Conservation (phyloP, 2,113 vertebrate genomes). For the Ceyx cyanopectus region DNA sequence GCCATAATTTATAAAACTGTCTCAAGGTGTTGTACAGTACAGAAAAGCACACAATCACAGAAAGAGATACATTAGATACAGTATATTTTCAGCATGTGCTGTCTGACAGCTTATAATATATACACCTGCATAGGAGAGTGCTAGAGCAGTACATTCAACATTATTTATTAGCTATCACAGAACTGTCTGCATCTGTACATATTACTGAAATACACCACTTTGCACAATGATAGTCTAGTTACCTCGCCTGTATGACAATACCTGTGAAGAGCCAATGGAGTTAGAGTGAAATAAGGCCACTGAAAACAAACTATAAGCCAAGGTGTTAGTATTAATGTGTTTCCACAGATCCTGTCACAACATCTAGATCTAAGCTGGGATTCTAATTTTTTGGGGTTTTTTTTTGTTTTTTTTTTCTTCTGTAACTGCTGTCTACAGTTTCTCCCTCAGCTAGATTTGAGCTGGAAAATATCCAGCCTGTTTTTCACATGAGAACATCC, state of each 20-base stretch:
- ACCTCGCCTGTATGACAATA: neutral
- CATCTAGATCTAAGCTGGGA: neutral
- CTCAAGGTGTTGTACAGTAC: neutral
- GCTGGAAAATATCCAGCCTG: neutral
- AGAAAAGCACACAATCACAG: neutral
- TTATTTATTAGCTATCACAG: conserved; percentile 24
- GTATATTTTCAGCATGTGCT: conserved; percentile 6
- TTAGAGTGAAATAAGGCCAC: neutral
- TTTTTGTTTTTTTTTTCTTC: neutral
- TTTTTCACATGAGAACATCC: neutral
- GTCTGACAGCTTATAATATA: neutral
- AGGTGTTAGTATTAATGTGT: neutral
- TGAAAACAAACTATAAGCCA: neutral
- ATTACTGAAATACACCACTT: neutral
- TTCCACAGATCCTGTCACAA: neutral
- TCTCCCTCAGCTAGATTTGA: neutral
- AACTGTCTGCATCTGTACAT: neutral
- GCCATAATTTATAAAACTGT: conserved; percentile 25
- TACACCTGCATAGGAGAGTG: neutral
- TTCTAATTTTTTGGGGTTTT: neutral
- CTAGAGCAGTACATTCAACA: neutral
- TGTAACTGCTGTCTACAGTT: no score
- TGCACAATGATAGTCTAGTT: neutral
- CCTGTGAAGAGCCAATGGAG: neutral
- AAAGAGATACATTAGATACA: neutral